Evolutionary conservation across 2,797 vertebrate species (phyloP), one percentile per base, ranked within the genome.

Genomic region (Limnodromus scolopaceus): DNA sequence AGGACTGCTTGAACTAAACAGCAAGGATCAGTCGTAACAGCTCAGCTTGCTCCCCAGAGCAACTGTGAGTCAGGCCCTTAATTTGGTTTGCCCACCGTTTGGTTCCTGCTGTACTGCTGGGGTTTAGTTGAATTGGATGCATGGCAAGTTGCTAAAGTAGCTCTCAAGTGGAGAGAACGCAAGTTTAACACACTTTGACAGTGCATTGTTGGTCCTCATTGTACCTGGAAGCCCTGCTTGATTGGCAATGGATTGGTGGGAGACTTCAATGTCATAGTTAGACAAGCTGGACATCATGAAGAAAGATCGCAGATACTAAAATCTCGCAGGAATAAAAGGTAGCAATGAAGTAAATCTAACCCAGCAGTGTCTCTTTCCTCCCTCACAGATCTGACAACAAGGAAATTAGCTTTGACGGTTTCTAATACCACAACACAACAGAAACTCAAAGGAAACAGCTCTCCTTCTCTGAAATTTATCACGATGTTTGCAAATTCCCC

Each of bases 341-440:
- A 75, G 6, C 41, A 86, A 23, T 69, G 64, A 74, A 83, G 24
- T 27, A 75, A 96, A 89, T 71, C 78, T 64, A 84, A 66, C 16
- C 17, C 36, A 32, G 60, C 25, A 68, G 32, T 36, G 38, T 57
- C 32, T 87, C 60, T 75, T 92, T 85, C 43, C 25, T 95, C 34
- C 38, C 41, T 92, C 45, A 68, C 25, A 65, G n/a, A 70, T 83
- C 71, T 91, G 55, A 76, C 77, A 91, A 76, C 54, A 89, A 79
- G 71, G 45, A 91, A 84, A 94, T 85, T 82, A 75, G 13, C 60
- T 93, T 57, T 93, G 91, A 77, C 39, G 8, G 28, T 69, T 93
- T 95, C 81, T 84, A 88, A 51, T 66, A 65, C 43, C 46, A 71
- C 39, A 36, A 36, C 38, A 76, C 2, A 24, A 64, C 39, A 65